A percentile compares a stretch with the other conserved stretches of the same genome.
Conservation (phyloP, 2,797 vertebrate genomes). For the Neosalanx taihuensis region DNA sequence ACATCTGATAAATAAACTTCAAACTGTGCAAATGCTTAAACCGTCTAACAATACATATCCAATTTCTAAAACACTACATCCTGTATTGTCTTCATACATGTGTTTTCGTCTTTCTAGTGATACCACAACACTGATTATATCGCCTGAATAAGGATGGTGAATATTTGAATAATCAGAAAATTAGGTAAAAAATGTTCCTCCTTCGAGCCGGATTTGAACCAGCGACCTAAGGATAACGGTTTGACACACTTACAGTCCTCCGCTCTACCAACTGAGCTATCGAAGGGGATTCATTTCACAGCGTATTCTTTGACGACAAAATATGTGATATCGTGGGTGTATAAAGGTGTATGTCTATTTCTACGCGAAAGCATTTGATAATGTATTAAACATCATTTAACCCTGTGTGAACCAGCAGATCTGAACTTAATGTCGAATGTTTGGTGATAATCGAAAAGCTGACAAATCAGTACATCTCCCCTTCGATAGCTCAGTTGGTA, state of each 20-base stretch:
- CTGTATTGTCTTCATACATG: too few relatives aligned
- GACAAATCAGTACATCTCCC: neutral
- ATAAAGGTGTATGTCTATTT: neutral
- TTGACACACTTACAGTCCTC: neutral
- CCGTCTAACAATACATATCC: too few relatives aligned
- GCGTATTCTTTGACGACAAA: neutral
- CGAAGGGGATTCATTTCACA: neutral
- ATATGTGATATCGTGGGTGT: neutral
- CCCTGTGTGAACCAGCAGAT: too few relatives aligned
- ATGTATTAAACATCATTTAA: neutral
- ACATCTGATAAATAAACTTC: too few relatives aligned
- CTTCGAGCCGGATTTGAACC: constrained; percentile 15
- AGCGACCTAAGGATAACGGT: constrained; percentile 10
- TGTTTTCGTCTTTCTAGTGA: too few relatives aligned
- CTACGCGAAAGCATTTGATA: too few relatives aligned
- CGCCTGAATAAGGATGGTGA: neutral
- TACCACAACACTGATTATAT: neutral
- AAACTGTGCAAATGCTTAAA: too few relatives aligned
- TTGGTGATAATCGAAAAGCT: neutral
- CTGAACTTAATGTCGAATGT: neutral
- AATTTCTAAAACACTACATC: too few relatives aligned
- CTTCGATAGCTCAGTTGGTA: constrained; percentile 45
- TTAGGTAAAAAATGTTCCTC: neutral
- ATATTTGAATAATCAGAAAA: neutral
- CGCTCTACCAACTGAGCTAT: constrained; percentile 16